Evolutionary conservation across 2,797 vertebrate genomes (phyloP).

Genomic region (Pterois miles): DNA sequence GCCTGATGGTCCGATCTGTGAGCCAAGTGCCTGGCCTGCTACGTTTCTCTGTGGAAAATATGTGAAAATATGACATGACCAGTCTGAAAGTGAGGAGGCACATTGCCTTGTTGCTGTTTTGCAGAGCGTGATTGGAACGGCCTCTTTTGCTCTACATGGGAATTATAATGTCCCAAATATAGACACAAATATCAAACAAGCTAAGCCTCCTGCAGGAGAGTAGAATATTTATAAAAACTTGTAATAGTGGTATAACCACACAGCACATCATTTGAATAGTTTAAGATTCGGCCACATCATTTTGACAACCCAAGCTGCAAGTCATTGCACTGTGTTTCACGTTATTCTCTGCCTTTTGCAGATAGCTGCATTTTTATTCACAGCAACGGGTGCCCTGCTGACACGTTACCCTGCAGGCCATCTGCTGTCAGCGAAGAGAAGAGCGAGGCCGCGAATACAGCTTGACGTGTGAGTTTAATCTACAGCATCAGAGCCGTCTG

Average conservation of each 20-base stretch:
- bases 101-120: constrained; percentile 54
- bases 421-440: constrained; percentile 48
- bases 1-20: constrained; percentile 51
- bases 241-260: constrained; percentile 25
- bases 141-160: constrained; percentile 36
- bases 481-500: constrained; percentile 31
- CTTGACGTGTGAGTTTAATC: constrained; percentile 49
- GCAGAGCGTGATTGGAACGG: constrained; percentile 38
- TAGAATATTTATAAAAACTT: constrained; percentile 37
- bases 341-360: constrained; percentile 36
- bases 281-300: constrained; percentile 38
- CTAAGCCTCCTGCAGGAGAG: constrained; percentile 48
- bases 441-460: constrained; percentile 26
- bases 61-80: constrained; percentile 70
- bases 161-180: constrained; percentile 65
- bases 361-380: constrained; percentile 53
- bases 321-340: constrained; percentile 1
- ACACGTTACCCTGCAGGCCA: constrained; percentile 57
- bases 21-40: constrained; percentile 64
- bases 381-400: constrained; percentile 62
- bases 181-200: constrained; percentile 57
- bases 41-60: constrained; percentile 65
- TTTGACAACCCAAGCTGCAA: constrained; percentile 11
- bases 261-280: constrained; percentile 32
- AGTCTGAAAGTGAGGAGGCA: constrained; percentile 46